These are phyloP conservation scores for Heterotilapia buettikoferi DNA, from an alignment of 2,113 vertebrate species.

Conservation along the genomic window DNA sequence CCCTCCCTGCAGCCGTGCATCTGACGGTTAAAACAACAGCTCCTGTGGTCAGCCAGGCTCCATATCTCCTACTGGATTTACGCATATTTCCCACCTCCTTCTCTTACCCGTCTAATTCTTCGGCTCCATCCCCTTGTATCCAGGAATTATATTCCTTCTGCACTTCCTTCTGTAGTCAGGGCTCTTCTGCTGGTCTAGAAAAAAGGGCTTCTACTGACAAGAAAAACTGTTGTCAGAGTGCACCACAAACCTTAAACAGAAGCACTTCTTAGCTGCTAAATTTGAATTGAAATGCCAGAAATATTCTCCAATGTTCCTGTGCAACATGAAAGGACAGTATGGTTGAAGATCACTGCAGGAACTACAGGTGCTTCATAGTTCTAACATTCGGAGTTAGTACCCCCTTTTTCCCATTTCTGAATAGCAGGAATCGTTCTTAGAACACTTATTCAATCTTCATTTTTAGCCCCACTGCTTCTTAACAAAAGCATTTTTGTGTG, in stretches of 20 bases:
- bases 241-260: neutral
- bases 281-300: neutral
- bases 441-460: neutral
- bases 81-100: conserved; percentile 11
- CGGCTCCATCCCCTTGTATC: neutral
- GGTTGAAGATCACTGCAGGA: neutral
- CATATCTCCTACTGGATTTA: conserved; percentile 52
- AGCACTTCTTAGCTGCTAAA: neutral
- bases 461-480: neutral
- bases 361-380: neutral
- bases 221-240: neutral
- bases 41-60: conserved; percentile 53
- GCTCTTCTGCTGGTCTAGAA: neutral
- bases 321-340: accelerated
- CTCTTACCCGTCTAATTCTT: neutral
- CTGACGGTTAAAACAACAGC: conserved; percentile 64
- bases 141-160: neutral
- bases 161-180: neutral
- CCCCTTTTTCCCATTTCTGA: accelerated
- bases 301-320: accelerated
- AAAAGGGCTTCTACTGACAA: accelerated
- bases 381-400: neutral
- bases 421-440: accelerated
- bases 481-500: neutral
- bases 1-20: conserved; percentile 41